Base-by-base conservation (phyloP, 2,797 vertebrate species). In the Chromobotia macracanthus region DNA sequence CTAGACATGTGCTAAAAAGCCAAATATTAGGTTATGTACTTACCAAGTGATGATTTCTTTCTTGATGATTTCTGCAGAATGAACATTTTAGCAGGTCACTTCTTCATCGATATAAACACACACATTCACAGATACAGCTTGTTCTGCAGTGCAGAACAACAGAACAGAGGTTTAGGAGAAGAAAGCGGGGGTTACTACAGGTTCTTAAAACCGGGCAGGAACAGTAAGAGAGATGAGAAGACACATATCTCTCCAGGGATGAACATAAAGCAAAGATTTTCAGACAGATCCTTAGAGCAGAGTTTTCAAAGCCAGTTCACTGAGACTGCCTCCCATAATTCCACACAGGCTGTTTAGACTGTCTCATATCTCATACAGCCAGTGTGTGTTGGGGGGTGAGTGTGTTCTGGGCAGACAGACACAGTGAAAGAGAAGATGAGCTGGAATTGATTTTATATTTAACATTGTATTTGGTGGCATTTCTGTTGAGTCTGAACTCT, bases 401-500 rank as follows among this genome's bases (percentile, higher is more conserved):
- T 46, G 31, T 9, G 51, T 58, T n/a, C n/a, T n/a, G n/a, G n/a
- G n/a, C n/a, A n/a, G n/a, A n/a, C n/a, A n/a, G n/a, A n/a, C n/a
- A n/a, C 50, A 67, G 70, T 48, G 38, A 51, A 23, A 68, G 71
- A 19, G n/a, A 51, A 75, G 58, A 38, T 72, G 46, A 78, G 75
- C 16, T 56, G 68, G 21, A 80, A 84, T 84, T 80, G 83, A 84
- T 84, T 84, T 69, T 75, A 67, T 84, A 82, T 80, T 79, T 80
- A 80, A 68, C 55, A n/a, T 55, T 25, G 63, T 82, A 78, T 76
- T 77, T 64, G 48, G 68, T 64, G 64, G 41, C 61, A 46, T 73
- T 77, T 69, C 31, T 72, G 28, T 64, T 11, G 51, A 76, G 50
- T n/a, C 12, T 12, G 3, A 23, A 21, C 11, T 23, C 19, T 23